Conservation (phyloP, 2,113 vertebrate genomes). For the Gallinago paraguaiae region DNA sequence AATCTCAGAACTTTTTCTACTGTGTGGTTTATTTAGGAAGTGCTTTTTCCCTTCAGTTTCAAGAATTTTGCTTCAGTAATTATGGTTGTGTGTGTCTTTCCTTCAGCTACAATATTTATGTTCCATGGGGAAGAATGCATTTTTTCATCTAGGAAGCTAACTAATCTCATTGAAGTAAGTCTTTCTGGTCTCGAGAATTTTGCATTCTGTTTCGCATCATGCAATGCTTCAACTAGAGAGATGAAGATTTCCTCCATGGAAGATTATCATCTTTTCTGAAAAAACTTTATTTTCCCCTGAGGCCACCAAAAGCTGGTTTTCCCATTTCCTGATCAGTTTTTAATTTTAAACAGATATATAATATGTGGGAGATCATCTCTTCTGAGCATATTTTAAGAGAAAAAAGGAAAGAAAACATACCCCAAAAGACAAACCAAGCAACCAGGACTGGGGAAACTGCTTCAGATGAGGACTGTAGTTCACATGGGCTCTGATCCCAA, state of each 20-base stretch:
- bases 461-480: neutral
- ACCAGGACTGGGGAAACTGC: neutral
- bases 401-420: neutral
- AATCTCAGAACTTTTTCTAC: neutral
- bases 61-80: neutral
- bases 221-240: neutral
- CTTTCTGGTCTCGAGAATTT: neutral
- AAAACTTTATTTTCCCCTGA: neutral
- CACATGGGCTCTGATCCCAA: neutral
- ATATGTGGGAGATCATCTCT: neutral
- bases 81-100: neutral
- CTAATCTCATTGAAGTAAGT: neutral
- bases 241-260: neutral
- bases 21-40: neutral
- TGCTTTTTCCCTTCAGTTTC: neutral
- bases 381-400: neutral
- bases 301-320: neutral
- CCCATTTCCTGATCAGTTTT: neutral
- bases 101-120: neutral
- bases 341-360: neutral
- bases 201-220: neutral
- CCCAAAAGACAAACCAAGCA: neutral
- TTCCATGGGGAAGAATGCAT: neutral
- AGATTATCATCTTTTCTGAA: neutral
- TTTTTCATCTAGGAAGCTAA: neutral